phyloP scores from a whole-genome alignment of 2,797 vertebrate genomes.

The Jordanella pulchra region DNA sequence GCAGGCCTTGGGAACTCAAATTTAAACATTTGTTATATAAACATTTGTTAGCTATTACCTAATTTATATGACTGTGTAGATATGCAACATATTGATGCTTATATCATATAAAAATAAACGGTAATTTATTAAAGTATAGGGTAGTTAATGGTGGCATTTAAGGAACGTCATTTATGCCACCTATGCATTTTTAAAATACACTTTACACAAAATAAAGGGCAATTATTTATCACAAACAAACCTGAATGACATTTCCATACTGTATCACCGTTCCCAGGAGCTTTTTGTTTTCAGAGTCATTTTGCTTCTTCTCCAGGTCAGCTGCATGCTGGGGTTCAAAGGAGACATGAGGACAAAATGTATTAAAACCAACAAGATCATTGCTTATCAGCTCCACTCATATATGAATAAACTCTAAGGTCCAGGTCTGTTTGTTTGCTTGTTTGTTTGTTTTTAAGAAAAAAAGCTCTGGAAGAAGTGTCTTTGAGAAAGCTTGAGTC shows the following conservation, averaged over 20 bases:
- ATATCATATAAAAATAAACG: no score
- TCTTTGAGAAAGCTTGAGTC: constrained; percentile 3
- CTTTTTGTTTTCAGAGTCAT: constrained; percentile 96
- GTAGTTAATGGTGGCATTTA: no score
- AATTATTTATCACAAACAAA: constrained; percentile 51
- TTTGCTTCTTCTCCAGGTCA: constrained; percentile 98
- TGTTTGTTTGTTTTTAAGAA: background rate
- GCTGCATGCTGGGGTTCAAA: constrained; percentile 87
- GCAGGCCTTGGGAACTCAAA: no score
- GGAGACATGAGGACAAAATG: background rate
- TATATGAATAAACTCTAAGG: background rate
- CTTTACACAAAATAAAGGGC: constrained; percentile 5
- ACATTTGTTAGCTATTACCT: no score
- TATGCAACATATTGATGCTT: no score
- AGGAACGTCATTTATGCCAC: no score
- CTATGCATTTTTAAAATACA: background rate
- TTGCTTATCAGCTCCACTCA: background rate
- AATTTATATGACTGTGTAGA: no score
- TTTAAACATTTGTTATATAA: no score
- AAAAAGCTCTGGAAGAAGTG: background rate
- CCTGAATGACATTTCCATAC: constrained; percentile 97
- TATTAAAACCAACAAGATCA: constrained; percentile 2
- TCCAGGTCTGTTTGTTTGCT: background rate
- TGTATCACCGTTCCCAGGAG: constrained; percentile 94
- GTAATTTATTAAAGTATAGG: no score